Conservation (phyloP, 2,113 vertebrate species). For the Dinomys branickii region DNA sequence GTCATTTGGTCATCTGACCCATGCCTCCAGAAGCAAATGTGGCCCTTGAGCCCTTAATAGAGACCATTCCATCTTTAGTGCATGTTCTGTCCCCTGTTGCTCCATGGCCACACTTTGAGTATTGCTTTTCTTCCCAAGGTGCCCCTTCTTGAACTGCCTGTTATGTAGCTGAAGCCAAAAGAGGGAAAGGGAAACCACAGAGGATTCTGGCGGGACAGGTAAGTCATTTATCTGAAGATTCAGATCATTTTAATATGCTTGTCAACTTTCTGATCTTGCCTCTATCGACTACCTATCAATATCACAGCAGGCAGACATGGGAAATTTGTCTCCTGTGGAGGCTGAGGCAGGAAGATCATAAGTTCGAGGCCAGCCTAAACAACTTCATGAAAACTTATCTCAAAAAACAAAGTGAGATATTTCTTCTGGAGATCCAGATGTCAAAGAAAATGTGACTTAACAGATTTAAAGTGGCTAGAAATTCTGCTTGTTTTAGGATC, state of each 20-base stretch:
- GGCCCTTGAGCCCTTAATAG: conserved; percentile 18
- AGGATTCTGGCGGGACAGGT: neutral
- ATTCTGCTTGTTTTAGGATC: neutral
- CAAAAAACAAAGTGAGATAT: neutral
- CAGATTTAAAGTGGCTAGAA: neutral
- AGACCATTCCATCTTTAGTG: neutral
- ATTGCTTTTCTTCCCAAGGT: neutral
- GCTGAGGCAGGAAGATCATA: neutral
- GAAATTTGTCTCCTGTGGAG: neutral
- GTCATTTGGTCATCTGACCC: neutral
- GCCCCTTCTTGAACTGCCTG: neutral
- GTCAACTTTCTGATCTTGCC: neutral
- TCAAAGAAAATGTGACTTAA: neutral
- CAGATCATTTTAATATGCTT: neutral
- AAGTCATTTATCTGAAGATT: neutral
- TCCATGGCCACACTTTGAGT: neutral
- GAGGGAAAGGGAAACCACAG: neutral
- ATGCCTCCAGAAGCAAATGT: neutral
- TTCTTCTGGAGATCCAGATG: neutral
- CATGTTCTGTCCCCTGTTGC: neutral
- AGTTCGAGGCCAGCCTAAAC: neutral
- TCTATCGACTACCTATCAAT: neutral
- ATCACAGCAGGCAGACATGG: too few relatives aligned
- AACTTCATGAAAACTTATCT: neutral
- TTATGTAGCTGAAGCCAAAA: neutral